phyloP scores from a whole-genome alignment of 2,113 vertebrate genomes.

The Pogonocichla stellata region DNA sequence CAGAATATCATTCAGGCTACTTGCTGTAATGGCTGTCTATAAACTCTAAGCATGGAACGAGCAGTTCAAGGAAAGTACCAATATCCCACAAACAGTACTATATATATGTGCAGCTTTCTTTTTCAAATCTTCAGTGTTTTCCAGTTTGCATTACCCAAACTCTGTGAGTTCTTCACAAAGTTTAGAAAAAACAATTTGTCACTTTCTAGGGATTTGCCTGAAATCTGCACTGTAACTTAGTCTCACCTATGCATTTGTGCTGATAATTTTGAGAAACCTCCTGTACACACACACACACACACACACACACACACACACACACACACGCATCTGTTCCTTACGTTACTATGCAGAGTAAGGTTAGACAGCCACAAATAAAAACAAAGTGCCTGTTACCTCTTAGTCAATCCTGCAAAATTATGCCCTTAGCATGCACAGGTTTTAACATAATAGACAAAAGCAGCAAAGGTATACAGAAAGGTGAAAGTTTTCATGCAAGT shows the following conservation, averaged over 20 bases:
- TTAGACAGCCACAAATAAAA: not conserved
- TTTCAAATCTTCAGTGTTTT: not conserved
- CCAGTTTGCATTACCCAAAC: not conserved
- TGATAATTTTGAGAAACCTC: not conserved
- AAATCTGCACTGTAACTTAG: not conserved
- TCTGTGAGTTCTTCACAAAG: not conserved
- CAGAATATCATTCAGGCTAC: not conserved
- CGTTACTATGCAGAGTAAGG: not conserved
- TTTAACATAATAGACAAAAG: not conserved
- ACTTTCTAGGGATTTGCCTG: not conserved
- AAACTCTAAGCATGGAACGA: not conserved
- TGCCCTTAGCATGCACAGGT: not conserved
- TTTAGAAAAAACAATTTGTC: not conserved
- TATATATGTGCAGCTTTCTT: not conserved
- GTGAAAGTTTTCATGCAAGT: not conserved
- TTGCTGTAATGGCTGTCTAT: not conserved
- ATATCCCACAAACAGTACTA: not conserved
- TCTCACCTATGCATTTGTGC: not conserved
- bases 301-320: too few species aligned
- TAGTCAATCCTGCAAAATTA: not conserved
- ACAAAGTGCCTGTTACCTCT: not conserved
- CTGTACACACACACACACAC: accelerated
- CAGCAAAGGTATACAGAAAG: not conserved
- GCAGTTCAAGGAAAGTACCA: not conserved
- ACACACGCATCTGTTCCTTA: not conserved